Conservation (phyloP, 2,888 invertebrate species). For the Stegana nigrithorax region DNA sequence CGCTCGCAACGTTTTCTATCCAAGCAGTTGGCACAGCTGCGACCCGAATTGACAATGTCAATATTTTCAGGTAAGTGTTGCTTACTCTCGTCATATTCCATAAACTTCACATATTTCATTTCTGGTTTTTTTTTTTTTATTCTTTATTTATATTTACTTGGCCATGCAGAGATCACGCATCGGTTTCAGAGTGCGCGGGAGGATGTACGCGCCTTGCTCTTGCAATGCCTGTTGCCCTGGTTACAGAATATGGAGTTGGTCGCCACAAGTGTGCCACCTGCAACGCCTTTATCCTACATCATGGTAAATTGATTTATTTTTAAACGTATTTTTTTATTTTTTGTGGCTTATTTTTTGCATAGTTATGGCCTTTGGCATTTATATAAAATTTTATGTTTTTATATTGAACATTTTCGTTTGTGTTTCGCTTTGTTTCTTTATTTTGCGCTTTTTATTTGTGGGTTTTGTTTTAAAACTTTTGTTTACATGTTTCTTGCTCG, state of each 20-base stretch:
- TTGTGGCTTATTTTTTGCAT: background rate
- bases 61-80: constrained; percentile 91
- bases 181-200: constrained; percentile 96
- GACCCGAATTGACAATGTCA: constrained; percentile 98
- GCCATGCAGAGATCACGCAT: constrained; percentile 89
- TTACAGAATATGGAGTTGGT: constrained; percentile 98
- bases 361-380: no score
- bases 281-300: constrained; percentile 85
- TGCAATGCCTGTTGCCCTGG: constrained; percentile 97
- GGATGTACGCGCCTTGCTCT: constrained; percentile 88
- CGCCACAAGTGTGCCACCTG: constrained; percentile 95
- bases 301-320: constrained; percentile 72
- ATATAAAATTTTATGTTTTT: background rate
- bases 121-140: background rate
- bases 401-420: background rate
- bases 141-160: background rate
- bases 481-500: no score
- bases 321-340: background rate
- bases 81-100: no score
- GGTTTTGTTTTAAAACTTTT: no score
- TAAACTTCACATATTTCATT: no score
- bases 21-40: constrained; percentile 90
- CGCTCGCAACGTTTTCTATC: constrained; percentile 93
- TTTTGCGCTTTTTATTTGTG: background rate
- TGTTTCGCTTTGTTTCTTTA: no score